Conservation (phyloP, 2,797 vertebrate species). For the Sebastes miniatus region DNA sequence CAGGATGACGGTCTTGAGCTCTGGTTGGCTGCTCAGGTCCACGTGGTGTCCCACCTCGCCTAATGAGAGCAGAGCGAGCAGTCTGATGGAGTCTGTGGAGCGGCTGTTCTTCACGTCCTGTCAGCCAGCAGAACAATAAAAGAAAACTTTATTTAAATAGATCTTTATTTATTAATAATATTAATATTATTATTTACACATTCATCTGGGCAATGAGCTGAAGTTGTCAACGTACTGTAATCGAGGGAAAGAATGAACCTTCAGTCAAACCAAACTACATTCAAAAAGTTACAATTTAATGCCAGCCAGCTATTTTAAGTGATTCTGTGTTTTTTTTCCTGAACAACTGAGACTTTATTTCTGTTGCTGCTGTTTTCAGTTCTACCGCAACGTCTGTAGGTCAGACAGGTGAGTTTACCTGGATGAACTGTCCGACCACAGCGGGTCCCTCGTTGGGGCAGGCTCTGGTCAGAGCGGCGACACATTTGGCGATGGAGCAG, state of each 20-base stretch:
- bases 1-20: constrained; percentile 96
- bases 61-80: constrained; percentile 94
- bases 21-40: constrained; percentile 95
- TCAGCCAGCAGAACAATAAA: neutral
- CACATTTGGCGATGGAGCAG: constrained; percentile 99
- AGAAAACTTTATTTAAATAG: neutral
- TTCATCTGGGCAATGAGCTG: too few relatives aligned
- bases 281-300: neutral
- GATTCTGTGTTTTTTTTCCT: neutral
- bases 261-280: neutral
- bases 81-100: constrained; percentile 97
- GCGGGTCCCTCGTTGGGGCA: constrained; percentile 96
- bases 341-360: neutral
- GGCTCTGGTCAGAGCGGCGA: constrained; percentile 95
- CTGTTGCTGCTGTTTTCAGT: too few relatives aligned
- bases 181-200: too few relatives aligned
- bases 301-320: too few relatives aligned
- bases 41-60: constrained; percentile 98
- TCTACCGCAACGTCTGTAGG: neutral
- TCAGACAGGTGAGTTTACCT: constrained; percentile 59
- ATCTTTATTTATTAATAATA: neutral
- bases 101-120: constrained; percentile 97
- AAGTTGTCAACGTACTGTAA: neutral
- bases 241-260: neutral
- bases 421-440: constrained; percentile 98